A percentile compares a stretch with the other conserved stretches of the same genome.
These are phyloP conservation scores for Mustela erminea DNA, from an alignment of 2,797 vertebrate species.

Conservation along the genomic window DNA sequence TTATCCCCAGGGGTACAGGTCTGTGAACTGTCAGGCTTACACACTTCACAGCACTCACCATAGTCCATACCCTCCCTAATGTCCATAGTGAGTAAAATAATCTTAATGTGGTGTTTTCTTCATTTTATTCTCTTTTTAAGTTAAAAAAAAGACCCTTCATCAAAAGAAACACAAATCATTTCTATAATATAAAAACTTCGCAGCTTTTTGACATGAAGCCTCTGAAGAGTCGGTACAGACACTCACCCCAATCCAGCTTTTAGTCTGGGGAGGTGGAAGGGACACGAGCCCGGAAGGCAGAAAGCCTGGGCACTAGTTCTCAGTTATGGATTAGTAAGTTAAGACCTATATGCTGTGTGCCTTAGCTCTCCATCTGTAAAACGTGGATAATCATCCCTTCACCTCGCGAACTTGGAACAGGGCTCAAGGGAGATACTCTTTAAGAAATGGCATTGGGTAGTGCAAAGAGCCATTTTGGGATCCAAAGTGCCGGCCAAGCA, in stretches of 20 bases:
- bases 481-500: background rate
- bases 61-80: too few relatives aligned
- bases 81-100: slow-evolving; percentile 36
- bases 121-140: slow-evolving; percentile 53
- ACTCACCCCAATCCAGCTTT: background rate
- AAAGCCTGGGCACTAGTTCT: background rate
- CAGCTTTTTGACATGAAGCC: background rate
- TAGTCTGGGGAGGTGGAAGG: background rate
- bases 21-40: too few relatives aligned
- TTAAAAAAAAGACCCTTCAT: background rate
- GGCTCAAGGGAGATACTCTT: slow-evolving; percentile 23
- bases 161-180: background rate
- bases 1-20: too few relatives aligned
- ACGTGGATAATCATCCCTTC: slow-evolving; percentile 29
- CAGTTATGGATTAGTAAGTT: slow-evolving; percentile 47
- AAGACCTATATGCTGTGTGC: slow-evolving; percentile 36
- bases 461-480: background rate
- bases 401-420: background rate
- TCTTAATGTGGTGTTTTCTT: slow-evolving; percentile 43
- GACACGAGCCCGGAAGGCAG: background rate
- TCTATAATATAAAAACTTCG: background rate
- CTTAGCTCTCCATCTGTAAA: slow-evolving; percentile 34
- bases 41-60: too few relatives aligned
- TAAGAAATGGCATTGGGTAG: background rate
- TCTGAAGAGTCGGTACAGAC: background rate